These are phyloP conservation scores for Bombylius major DNA, from an alignment of 2,888 invertebrate species.

Conservation along the genomic window DNA sequence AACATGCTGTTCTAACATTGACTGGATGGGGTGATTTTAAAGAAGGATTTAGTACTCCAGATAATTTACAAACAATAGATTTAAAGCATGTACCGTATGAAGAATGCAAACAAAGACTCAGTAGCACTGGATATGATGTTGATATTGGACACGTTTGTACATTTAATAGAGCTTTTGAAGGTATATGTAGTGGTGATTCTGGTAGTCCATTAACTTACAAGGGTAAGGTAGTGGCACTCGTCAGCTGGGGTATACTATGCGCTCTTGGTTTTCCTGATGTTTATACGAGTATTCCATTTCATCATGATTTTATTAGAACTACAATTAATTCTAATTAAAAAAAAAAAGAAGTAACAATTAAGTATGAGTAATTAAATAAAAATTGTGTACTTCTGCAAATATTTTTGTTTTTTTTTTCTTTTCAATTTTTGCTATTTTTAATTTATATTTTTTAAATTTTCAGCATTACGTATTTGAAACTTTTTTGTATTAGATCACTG, in stretches of 20 bases:
- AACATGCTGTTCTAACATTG: slow-evolving; percentile 40
- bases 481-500: too few species aligned
- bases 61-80: slow-evolving; percentile 44
- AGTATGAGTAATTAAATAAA: too few species aligned
- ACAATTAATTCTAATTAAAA: slow-evolving; percentile 12
- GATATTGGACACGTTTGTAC: slow-evolving; percentile 48
- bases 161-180: slow-evolving; percentile 42
- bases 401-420: neutral
- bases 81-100: slow-evolving; percentile 43
- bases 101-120: slow-evolving; percentile 42
- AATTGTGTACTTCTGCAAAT: neutral
- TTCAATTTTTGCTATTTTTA: too few species aligned
- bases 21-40: slow-evolving; percentile 50
- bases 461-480: too few species aligned
- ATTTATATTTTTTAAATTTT: too few species aligned
- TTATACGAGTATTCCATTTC: slow-evolving; percentile 25
- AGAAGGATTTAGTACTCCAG: slow-evolving; percentile 40
- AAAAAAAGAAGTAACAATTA: neutral
- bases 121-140: slow-evolving; percentile 35
- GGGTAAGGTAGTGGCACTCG: slow-evolving; percentile 28
- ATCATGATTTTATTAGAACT: slow-evolving; percentile 27
- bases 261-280: slow-evolving; percentile 31
- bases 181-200: slow-evolving; percentile 34
- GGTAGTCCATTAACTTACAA: slow-evolving; percentile 27
- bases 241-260: slow-evolving; percentile 33